Evolutionary conservation across 1,140 invertebrate species (phyloP).

Genomic region (Zelostemma sp.): DNA sequence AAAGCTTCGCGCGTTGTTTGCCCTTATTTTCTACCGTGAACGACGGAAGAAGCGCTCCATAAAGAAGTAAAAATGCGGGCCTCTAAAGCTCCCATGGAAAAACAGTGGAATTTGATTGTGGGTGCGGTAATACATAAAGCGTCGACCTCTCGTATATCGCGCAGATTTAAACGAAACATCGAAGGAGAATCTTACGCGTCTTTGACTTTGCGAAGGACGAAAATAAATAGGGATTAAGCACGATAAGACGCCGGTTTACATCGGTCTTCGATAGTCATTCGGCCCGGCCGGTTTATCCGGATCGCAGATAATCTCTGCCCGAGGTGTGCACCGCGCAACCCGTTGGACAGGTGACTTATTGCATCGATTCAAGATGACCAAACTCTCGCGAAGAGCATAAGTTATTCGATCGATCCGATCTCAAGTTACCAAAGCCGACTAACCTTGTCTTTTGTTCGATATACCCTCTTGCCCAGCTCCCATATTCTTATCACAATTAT

Average conservation of each 20-base stretch:
- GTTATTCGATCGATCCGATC: constrained; percentile 57
- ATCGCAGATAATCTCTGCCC: constrained; percentile 63
- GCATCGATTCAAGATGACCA: constrained; percentile 59
- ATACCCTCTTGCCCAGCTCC: constrained; percentile 17
- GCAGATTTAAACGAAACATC: constrained; percentile 15
- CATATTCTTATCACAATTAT: constrained; percentile 47
- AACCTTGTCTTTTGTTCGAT: constrained; percentile 37
- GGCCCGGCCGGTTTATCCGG: constrained; percentile 62
- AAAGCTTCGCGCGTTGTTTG: constrained; percentile 16
- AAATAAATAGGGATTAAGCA: constrained; percentile 56
- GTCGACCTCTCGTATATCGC: constrained; percentile 11
- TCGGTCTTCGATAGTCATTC: constrained; percentile 58
- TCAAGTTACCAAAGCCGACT: constrained; percentile 44
- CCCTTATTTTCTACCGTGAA: too few species aligned
- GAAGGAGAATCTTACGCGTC: constrained; percentile 13
- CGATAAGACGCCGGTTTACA: constrained; percentile 56
- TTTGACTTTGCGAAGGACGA: constrained; percentile 28
- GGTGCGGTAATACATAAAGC: constrained; percentile 7
- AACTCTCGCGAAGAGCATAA: constrained; percentile 54
- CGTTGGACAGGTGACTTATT: constrained; percentile 65
- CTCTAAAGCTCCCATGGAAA: background rate
- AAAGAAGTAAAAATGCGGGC: background rate
- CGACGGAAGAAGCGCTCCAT: too few species aligned
- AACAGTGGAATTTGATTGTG: constrained; percentile 3
- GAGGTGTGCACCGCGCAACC: constrained; percentile 49